These are phyloP conservation scores for Pipistrellus pipistrellus DNA, from an alignment of 2,797 vertebrate genomes.

Conservation along the genomic window DNA sequence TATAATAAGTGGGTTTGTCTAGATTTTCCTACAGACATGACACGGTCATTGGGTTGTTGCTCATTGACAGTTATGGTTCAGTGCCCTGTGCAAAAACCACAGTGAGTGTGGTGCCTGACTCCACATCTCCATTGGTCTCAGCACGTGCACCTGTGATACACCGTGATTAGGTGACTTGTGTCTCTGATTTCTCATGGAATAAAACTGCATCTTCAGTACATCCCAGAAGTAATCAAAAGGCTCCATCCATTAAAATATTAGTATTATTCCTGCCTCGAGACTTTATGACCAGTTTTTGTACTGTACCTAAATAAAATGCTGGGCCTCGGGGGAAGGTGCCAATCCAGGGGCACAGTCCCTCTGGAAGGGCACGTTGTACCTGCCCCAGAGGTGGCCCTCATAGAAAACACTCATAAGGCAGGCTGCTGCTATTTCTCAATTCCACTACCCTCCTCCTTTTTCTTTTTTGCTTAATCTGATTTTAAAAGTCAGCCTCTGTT, in stretches of 20 bases:
- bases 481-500: slow-evolving; percentile 18
- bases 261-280: slow-evolving; percentile 9
- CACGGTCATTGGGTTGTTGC: not conserved
- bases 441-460: not conserved
- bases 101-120: accelerated
- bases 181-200: slow-evolving; percentile 33
- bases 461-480: slow-evolving; percentile 15
- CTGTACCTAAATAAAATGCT: not conserved
- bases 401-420: not conserved
- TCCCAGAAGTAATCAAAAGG: not conserved
- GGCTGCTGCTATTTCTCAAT: not conserved
- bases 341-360: not conserved
- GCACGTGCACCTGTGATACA: not conserved
- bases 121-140: accelerated
- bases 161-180: not conserved
- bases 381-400: not conserved
- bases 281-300: not conserved
- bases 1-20: not conserved
- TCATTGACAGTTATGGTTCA: not conserved
- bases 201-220: not conserved
- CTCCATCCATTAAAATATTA: not conserved
- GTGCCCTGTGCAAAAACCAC: not conserved
- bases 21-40: not conserved
- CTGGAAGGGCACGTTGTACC: not conserved
- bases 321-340: not conserved